A percentile compares a stretch with the other conserved stretches of the same genome.
phyloP scores from a whole-genome alignment of 53 echinoderm and acorn worm species.

The Zoroaster sp. region DNA sequence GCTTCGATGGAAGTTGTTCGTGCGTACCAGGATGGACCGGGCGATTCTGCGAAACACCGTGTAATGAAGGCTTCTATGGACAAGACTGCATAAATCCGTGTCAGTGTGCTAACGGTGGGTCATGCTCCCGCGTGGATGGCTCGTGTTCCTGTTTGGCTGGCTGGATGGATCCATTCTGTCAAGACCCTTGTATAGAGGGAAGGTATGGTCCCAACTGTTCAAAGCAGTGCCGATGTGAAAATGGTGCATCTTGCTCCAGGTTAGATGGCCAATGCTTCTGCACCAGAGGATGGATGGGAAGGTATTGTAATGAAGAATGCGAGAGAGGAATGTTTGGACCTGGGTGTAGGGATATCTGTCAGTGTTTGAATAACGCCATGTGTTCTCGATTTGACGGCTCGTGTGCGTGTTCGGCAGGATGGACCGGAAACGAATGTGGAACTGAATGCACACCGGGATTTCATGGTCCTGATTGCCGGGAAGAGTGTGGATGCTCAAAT shows the following conservation, averaged over 20 bases:
- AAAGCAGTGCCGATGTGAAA: conserved; percentile 66
- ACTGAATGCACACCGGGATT: conserved; percentile 18
- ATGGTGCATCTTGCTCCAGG: conserved; percentile 68
- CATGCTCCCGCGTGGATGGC: conserved; percentile 66
- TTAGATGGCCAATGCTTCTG: conserved; percentile 79
- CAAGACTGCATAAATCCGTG: conserved; percentile 28
- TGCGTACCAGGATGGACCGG: conserved; percentile 56
- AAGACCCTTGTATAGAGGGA: conserved; percentile 40
- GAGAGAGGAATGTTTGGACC: conserved; percentile 62
- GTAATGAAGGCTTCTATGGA: conserved; percentile 34
- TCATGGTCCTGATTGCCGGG: conserved; percentile 43
- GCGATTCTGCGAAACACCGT: conserved; percentile 16
- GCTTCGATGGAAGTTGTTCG: conserved; percentile 73
- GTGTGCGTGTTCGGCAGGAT: conserved; percentile 64
- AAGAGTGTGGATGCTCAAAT: conserved; percentile 62
- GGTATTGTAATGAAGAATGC: conserved; percentile 63
- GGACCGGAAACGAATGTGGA: conserved; percentile 50
- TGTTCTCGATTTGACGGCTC: conserved; percentile 59
- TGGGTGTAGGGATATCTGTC: conserved; percentile 63
- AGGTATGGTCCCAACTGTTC: conserved; percentile 67
- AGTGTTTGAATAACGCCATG: conserved; percentile 59
- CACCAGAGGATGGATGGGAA: conserved; percentile 79
- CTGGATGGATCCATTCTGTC: conserved; percentile 74
- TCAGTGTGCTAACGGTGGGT: conserved; percentile 48
- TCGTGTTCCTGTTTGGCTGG: conserved; percentile 76